Base-by-base conservation (phyloP, 1,140 invertebrate genomes). In the Cydia amplana region DNA sequence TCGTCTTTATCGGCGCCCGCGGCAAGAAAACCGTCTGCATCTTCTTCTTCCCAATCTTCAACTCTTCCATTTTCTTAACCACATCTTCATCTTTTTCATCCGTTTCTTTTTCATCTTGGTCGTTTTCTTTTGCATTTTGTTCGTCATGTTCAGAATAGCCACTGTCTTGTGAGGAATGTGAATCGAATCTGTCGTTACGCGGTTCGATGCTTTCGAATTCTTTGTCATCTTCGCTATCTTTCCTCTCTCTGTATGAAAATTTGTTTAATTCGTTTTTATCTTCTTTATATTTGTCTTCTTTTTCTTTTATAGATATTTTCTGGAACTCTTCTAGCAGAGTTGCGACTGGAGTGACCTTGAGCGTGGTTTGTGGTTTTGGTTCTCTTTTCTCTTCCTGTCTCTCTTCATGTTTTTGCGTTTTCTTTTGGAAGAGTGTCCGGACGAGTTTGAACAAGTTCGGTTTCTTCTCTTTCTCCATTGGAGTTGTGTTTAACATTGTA, bases 81-180 rank as follows among this genome's bases (percentile, higher is more conserved):
- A 82, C 76, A 9, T 82, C 78, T 10, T 72, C 46, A 10, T 77
- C 63, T 23, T 73, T 74, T 1, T 78, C 79, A 10, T 79, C 77
- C 20, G 65, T 64, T 4, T 72, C 70, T 63, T 63, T 80, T 3
- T 81, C 55, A 23, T 60, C 9, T 60, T 60, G 18, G 55, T 55
- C 51, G 4, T 60, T 60, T 23, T 60, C 55, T 23, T 60, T 60
- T 60, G 18, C 7, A 3, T 60, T 23, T 20, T 9, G 51, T 1
- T 60, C 9, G 23, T 23, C 55, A 2, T 60, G 81, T 4, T 91
- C 89, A 3, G 83, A 78, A 32, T 82, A 88, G 0, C 89, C 89
- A 23, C 88, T 91, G 64, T 91, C 89, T 60, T 86, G 80, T 6
- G 89, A 91, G 0, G 86, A 86, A 9, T 90, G 85, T 1, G 89